Evolutionary conservation across 2,113 vertebrate species (phyloP).

Genomic region (Bombycilla garrulus): DNA sequence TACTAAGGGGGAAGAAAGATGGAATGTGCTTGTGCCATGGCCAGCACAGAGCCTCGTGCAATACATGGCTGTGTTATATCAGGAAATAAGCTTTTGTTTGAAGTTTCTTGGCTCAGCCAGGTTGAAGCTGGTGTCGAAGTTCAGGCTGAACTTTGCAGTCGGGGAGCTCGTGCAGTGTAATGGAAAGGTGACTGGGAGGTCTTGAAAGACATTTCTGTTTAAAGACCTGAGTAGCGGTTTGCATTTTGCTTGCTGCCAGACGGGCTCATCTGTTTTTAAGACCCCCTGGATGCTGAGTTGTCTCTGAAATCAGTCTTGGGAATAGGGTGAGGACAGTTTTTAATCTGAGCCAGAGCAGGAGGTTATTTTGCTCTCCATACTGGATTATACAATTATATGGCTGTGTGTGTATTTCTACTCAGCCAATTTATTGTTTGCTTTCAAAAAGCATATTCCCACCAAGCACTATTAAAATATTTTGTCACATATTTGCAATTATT

Average conservation of each 20-base stretch:
- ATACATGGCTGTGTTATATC: accelerated
- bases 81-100: neutral
- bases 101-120: neutral
- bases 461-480: neutral
- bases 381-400: neutral
- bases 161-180: neutral
- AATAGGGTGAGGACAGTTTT: neutral
- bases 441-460: neutral
- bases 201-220: neutral
- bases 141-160: accelerated
- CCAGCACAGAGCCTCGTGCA: neutral
- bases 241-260: neutral
- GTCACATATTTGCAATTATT: neutral
- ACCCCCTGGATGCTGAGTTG: neutral
- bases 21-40: neutral
- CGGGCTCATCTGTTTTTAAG: neutral
- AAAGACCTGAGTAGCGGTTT: neutral
- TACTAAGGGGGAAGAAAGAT: neutral
- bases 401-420: neutral
- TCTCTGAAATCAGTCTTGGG: neutral
- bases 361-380: neutral
- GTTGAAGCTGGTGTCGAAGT: neutral
- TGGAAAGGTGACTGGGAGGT: neutral
- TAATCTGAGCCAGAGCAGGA: neutral
- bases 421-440: neutral